Conservation (phyloP, 92 coral and sea anemone species). For the Metridium senile region DNA sequence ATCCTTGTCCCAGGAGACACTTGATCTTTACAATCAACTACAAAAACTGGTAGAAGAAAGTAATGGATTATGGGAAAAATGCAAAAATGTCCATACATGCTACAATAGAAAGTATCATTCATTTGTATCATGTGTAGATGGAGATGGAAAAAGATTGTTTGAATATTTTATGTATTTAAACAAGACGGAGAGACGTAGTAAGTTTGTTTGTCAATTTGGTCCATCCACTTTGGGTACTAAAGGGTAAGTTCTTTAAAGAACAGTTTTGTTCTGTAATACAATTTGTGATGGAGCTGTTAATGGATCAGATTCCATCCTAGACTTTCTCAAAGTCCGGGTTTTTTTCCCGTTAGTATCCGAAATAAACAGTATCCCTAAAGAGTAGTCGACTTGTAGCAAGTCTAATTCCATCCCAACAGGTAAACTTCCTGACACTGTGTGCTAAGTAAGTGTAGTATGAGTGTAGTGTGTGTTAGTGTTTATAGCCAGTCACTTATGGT, state of each 20-base stretch:
- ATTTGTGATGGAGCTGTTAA: too few relatives aligned
- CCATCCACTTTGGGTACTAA: neutral
- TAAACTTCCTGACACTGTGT: too few relatives aligned
- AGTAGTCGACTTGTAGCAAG: too few relatives aligned
- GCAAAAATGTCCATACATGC: too few relatives aligned
- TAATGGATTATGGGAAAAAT: conserved; percentile 61
- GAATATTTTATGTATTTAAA: neutral
- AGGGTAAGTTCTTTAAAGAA: neutral
- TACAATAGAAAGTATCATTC: neutral
- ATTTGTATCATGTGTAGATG: conserved; percentile 52
- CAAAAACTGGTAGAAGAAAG: conserved; percentile 45
- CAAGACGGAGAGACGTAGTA: neutral
- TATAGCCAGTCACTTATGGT: too few relatives aligned
- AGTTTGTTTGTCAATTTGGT: neutral
- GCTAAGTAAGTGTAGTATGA: too few relatives aligned
- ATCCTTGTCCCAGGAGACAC: conserved; percentile 52
- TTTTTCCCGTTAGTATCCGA: too few relatives aligned
- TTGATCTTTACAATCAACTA: conserved; percentile 61
- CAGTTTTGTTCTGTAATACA: neutral
- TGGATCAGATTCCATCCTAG: too few relatives aligned
- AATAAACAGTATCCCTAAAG: too few relatives aligned
- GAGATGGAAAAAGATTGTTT: conserved; percentile 52
- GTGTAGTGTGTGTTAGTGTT: too few relatives aligned
- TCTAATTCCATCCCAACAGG: too few relatives aligned
- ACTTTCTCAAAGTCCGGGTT: too few relatives aligned